Base-by-base conservation (phyloP, 2,797 vertebrate genomes). In the Parauchenoglanis ngamensis region DNA sequence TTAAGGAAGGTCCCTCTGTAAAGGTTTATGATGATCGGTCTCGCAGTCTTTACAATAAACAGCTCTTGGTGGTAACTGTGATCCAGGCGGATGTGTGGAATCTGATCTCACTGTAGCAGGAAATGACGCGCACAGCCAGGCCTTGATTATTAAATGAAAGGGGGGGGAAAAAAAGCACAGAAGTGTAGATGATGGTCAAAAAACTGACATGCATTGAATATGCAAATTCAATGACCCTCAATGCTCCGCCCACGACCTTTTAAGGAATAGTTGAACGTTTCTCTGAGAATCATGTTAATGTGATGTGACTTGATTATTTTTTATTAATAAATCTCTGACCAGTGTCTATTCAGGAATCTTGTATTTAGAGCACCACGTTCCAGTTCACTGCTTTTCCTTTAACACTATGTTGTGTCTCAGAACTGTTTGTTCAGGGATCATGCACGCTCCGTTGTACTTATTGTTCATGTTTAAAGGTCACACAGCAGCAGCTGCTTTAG, bases 41-140 rank as follows among this genome's bases (percentile, higher is more conserved):
- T 90, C 87, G 70, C 89, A 92, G 90, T 92, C 89, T 91, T 92
- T 95, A 94, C 91, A 93, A 92, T 94, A 96, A 96, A 95, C 92
- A 63, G 75, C 73, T 79, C 88, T 77, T 87, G 92, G 83, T 89
- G 84, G 63, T 87, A 78, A 86, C 75, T 83, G 68, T 88, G 56
- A 92, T 94, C 93, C 92, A 93, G 92, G 92, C 83, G 87, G n/a
- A n/a, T n/a, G 88, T 89, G 86, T 89, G 89, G 88, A 54, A 54
- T 52, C 73, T 19, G 7, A 11, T 54, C 49, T 76, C 75, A 10
- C 25, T 76, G n/a, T 2, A 67, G 12, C 12, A 5, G 2, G 28
- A 31, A n/a, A 65, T 25, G 21, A 63, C 11, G 3, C 2, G 25
- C 61, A 8, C 59, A 8, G 25, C 13, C 5, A 0, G 21, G 7